A percentile compares a stretch with the other conserved stretches of the same genome.
phyloP scores from a whole-genome alignment of 1,140 invertebrate species.

The Polypedilum pembai region DNA sequence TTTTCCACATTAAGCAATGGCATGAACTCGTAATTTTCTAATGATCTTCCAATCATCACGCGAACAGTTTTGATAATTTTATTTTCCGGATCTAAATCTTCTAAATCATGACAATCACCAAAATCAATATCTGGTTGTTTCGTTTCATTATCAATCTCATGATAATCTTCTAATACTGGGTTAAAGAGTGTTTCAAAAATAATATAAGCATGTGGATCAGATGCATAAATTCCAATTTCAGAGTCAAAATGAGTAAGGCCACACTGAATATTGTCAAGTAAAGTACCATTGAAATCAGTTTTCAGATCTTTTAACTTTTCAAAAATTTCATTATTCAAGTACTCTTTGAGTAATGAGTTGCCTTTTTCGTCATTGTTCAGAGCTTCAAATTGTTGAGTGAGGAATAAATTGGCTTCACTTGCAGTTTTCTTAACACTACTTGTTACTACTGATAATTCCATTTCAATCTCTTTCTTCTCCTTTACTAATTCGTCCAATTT shows the following conservation, averaged over 20 bases:
- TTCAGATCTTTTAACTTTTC: conserved; percentile 55
- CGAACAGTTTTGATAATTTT: conserved; percentile 66
- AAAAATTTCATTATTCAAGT: conserved; percentile 57
- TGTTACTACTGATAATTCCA: conserved; percentile 38
- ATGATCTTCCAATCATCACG: conserved; percentile 61
- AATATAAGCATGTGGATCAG: conserved; percentile 63
- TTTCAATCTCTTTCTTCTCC: conserved; percentile 37
- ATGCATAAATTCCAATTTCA: conserved; percentile 61
- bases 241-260: conserved; percentile 57
- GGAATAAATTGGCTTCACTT: conserved; percentile 38
- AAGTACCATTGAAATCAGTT: conserved; percentile 44
- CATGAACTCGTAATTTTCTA: conserved; percentile 70
- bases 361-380: conserved; percentile 49
- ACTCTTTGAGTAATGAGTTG: conserved; percentile 65
- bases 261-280: conserved; percentile 58
- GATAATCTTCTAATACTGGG: conserved; percentile 70
- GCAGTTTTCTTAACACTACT: conserved; percentile 39
- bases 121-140: conserved; percentile 48
- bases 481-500: conserved; percentile 38
- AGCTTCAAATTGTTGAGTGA: conserved; percentile 53
- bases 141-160: conserved; percentile 57
- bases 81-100: conserved; percentile 62
- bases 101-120: conserved; percentile 58
- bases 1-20: conserved; percentile 60
- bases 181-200: conserved; percentile 63